Evolutionary conservation across 2,113 vertebrate genomes (phyloP).

Genomic region (Mirounga angustirostris): DNA sequence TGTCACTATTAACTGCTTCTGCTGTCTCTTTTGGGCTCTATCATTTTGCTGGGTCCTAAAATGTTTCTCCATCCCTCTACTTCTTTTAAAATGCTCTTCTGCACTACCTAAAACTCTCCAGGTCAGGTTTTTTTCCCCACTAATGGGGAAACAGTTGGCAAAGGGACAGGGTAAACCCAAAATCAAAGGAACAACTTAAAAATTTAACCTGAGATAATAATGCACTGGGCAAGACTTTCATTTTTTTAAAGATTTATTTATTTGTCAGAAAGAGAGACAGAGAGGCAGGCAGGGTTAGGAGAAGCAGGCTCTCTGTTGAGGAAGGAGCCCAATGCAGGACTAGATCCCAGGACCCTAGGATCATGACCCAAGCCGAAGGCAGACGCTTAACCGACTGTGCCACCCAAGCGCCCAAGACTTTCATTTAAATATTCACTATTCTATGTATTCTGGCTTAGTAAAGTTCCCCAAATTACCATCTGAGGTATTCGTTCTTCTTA

Average conservation of each 20-base stretch:
- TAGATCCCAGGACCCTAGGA: too few relatives aligned
- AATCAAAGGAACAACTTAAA: neutral
- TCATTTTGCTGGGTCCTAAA: neutral
- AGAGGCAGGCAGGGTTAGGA: too few relatives aligned
- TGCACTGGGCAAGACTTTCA: neutral
- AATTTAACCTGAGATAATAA: slow-evolving; percentile 16
- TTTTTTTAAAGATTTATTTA: neutral
- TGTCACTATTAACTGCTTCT: neutral
- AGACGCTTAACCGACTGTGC: too few relatives aligned
- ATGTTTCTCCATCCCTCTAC: neutral
- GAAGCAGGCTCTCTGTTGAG: too few relatives aligned
- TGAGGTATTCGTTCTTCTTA: slow-evolving; percentile 13
- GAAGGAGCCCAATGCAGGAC: too few relatives aligned
- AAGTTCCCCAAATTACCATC: slow-evolving; percentile 16
- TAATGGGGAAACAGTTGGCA: neutral
- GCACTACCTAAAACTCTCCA: slow-evolving; percentile 33
- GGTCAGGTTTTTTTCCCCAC: neutral
- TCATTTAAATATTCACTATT: slow-evolving; percentile 24
- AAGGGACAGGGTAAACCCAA: neutral
- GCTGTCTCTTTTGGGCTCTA: neutral
- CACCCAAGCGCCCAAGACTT: neutral
- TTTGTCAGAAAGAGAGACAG: too few relatives aligned
- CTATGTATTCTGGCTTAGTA: neutral
- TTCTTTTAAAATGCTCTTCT: neutral
- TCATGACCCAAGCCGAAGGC: too few relatives aligned